phyloP scores from a whole-genome alignment of 2,113 vertebrate genomes.

The Heptranchias perlo region DNA sequence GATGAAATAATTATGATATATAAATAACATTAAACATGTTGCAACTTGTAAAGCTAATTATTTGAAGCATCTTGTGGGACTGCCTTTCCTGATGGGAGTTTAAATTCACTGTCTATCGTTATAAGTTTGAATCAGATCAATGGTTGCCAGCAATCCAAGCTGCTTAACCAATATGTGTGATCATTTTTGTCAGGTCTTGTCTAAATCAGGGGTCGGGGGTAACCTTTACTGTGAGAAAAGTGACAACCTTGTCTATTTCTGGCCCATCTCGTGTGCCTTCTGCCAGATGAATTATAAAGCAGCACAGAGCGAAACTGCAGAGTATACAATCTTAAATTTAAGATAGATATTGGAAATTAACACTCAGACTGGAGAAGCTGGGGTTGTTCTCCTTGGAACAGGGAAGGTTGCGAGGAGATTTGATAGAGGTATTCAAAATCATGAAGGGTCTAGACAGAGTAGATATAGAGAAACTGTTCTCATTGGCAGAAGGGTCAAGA shows the following conservation, averaged over 20 bases:
- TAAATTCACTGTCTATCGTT: not conserved
- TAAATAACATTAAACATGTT: not conserved
- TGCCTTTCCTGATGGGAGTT: not conserved
- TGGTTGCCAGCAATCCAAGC: not conserved
- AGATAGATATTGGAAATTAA: not conserved
- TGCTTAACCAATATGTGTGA: not conserved
- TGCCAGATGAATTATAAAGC: not conserved
- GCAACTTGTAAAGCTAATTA: not conserved
- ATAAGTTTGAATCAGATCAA: not conserved
- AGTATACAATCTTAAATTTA: not conserved
- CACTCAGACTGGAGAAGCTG: too few relatives aligned
- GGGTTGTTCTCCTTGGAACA: too few relatives aligned
- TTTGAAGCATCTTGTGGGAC: not conserved
- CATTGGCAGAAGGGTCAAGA: too few relatives aligned
- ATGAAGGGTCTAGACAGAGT: too few relatives aligned
- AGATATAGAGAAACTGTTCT: too few relatives aligned
- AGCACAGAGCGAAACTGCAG: not conserved
- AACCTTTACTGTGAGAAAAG: not conserved
- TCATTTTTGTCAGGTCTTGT: not conserved
- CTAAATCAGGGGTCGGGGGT: not conserved
- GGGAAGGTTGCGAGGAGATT: too few relatives aligned
- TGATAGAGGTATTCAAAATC: too few relatives aligned
- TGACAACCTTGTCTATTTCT: not conserved
- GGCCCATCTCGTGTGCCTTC: not conserved
- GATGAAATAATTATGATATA: not conserved